These are phyloP conservation scores for Pongo pygmaeus DNA, from an alignment of 2,113 vertebrate genomes.

Conservation along the genomic window DNA sequence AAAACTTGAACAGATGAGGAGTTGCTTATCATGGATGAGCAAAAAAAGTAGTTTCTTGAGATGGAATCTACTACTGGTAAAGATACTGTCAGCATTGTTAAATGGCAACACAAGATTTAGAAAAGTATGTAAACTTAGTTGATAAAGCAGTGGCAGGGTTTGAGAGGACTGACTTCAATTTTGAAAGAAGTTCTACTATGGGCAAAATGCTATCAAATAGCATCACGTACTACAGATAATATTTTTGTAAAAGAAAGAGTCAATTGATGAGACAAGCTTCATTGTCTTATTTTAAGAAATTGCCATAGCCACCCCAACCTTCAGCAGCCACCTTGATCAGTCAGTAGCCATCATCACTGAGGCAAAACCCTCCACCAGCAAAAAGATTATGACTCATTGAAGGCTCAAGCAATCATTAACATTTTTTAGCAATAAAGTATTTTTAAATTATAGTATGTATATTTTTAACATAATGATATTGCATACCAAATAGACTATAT, in stretches of 20 bases:
- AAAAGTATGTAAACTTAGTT: too few species aligned
- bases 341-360: not conserved
- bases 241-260: not conserved
- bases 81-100: too few species aligned
- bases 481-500: not conserved
- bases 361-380: not conserved
- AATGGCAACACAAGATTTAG: too few species aligned
- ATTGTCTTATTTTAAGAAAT: not conserved
- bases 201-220: not conserved
- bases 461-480: not conserved
- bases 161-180: not conserved
- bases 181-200: not conserved
- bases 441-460: not conserved
- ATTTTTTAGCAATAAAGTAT: not conserved
- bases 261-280: not conserved
- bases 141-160: not conserved
- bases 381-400: not conserved
- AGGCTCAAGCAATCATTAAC: not conserved
- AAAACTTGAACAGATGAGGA: not conserved
- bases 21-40: not conserved
- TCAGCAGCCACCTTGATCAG: not conserved
- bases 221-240: not conserved
- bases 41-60: not conserved
- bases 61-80: not conserved
- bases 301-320: not conserved